Percentiles rank a stretch among this genome's conserved stretches.
Conservation (phyloP, 2,888 invertebrate species). For the Microctonus aethiopoides region DNA sequence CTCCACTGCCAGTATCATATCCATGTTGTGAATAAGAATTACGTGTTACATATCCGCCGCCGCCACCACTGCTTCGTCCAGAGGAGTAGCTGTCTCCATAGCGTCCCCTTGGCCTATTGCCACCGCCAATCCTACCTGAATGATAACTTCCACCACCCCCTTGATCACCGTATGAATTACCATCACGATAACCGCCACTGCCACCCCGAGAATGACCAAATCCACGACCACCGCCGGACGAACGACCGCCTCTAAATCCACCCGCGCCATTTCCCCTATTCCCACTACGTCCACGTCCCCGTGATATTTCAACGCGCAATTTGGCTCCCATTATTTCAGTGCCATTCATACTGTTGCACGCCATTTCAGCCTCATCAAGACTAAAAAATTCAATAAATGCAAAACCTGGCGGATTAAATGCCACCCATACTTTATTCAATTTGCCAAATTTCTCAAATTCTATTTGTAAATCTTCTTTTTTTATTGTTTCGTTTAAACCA, state of each 20-base stretch:
- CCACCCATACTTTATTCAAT: constrained; percentile 92
- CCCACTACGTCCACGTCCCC: constrained; percentile 80
- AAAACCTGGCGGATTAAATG: constrained; percentile 94
- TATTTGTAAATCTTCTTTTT: constrained; percentile 90
- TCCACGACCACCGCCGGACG: constrained; percentile 69
- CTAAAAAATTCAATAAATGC: constrained; percentile 94
- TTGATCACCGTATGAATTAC: constrained; percentile 68
- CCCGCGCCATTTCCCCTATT: constrained; percentile 74
- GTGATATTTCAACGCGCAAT: constrained; percentile 87
- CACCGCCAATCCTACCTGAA: constrained; percentile 61
- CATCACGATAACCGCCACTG: constrained; percentile 67
- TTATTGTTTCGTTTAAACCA: constrained; percentile 87
- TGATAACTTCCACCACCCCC: constrained; percentile 71
- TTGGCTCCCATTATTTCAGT: constrained; percentile 89
- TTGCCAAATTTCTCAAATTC: constrained; percentile 94
- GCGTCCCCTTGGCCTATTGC: constrained; percentile 60
- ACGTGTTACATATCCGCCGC: constrained; percentile 63
- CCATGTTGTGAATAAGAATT: constrained; percentile 61
- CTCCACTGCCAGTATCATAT: constrained; percentile 59
- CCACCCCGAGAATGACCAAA: constrained; percentile 67
- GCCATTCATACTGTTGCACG: constrained; percentile 89
- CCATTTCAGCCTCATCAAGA: constrained; percentile 88
- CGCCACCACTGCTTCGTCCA: constrained; percentile 53
- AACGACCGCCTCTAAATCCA: constrained; percentile 72
- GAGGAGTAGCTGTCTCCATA: constrained; percentile 63